Evolutionary conservation across 1,140 invertebrate genomes (phyloP), one percentile per base, ranked within the genome.

Genomic region (Xylocopa sonorina): DNA sequence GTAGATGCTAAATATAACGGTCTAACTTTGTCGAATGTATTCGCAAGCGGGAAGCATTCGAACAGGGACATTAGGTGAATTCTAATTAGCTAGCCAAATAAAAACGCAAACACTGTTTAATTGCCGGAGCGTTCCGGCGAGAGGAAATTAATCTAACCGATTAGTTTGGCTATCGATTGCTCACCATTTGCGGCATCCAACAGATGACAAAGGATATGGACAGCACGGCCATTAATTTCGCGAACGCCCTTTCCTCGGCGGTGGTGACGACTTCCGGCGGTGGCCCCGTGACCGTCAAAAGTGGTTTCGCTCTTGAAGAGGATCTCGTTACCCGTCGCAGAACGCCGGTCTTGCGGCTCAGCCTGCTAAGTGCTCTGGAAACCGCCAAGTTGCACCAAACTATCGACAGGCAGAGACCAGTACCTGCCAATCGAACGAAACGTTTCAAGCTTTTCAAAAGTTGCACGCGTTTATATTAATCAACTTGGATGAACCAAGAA

Each of bases 111-210:
- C 51, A 32, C 48, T 38, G 21, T 43, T 68, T 57, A 69, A 78
- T 48, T 41, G 50, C 12, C n/a, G 24, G 18, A 16, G 46, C 3
- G 50, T 77, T 43, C 34, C 29, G 29, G 9, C 21, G 6, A 16
- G 43, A 38, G 14, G 14, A 63, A 34, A 64, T 72, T 24, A 58
- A 73, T 64, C 58, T 29, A 72, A 38, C 58, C 24, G 29, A 66
- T 68, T 71, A 27, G n/a, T 66, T 66, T 24, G 6, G 62, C 43
- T 24, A 41, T 71, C 3, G 64, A 60, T 55, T 21, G 72, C 93
- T 94, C 89, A 97, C 97, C 96, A 97, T 95, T 91, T 97, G 96
- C 3, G 97, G 97, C 92, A 97, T 94, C 97, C 97, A 98, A 88
- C 96, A 97, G 1, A 96, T 92, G 62, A 97, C 95, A 87, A 97